phyloP scores from a whole-genome alignment of 1,140 invertebrate genomes.

The Dinothrombium tinctorium region DNA sequence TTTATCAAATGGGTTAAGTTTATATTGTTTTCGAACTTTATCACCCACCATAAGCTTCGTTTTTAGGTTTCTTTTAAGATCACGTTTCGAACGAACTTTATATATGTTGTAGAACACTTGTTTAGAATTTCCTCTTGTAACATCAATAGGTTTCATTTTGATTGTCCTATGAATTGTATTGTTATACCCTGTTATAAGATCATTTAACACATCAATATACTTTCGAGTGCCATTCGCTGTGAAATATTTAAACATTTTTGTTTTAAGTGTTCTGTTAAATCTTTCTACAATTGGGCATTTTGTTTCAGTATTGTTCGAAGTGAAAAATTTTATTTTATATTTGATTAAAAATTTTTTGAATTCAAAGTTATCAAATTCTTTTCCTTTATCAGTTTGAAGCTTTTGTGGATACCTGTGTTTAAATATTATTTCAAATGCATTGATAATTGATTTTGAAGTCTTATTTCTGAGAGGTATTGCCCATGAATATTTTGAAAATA shows the following conservation, averaged over 20 bases:
- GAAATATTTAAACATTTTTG: slow-evolving; percentile 23
- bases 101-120: background rate
- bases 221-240: slow-evolving; percentile 21
- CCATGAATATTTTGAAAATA: too few relatives aligned
- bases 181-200: slow-evolving; percentile 23
- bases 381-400: too few relatives aligned
- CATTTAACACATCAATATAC: slow-evolving; percentile 20
- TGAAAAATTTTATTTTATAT: too few relatives aligned
- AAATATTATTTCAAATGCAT: too few relatives aligned
- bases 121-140: slow-evolving; percentile 17
- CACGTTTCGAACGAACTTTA: background rate
- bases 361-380: too few relatives aligned
- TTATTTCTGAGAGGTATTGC: too few relatives aligned
- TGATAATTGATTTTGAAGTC: too few relatives aligned
- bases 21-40: too few relatives aligned
- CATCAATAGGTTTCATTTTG: slow-evolving; percentile 19
- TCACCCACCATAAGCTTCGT: too few relatives aligned
- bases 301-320: slow-evolving; percentile 14
- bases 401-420: too few relatives aligned
- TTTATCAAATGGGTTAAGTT: too few relatives aligned
- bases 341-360: too few relatives aligned
- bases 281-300: slow-evolving; percentile 26
- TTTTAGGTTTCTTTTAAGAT: background rate
- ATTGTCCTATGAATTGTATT: slow-evolving; percentile 22
- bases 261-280: slow-evolving; percentile 25